phyloP scores from a whole-genome alignment of 2,113 vertebrate genomes.

The Protobothrops mucrosquamatus region DNA sequence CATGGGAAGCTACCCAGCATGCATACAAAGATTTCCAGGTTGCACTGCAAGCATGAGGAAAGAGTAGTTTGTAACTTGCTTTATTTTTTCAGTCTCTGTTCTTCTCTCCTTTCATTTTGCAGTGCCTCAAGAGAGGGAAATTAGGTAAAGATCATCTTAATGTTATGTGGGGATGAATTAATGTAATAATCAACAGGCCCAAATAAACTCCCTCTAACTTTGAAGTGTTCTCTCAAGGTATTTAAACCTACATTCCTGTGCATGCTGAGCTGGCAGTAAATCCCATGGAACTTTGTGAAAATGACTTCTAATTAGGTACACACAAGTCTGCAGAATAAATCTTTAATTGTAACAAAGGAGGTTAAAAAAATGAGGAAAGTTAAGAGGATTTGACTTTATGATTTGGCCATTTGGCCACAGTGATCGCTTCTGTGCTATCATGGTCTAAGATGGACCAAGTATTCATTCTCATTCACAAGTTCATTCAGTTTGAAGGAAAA shows the following conservation, averaged over 20 bases:
- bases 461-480: neutral
- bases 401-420: constrained; percentile 48
- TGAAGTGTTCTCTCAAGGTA: constrained; percentile 37
- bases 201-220: constrained; percentile 20
- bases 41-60: constrained; percentile 27
- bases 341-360: constrained; percentile 50
- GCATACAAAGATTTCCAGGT: constrained; percentile 24
- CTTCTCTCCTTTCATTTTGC: neutral
- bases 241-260: neutral
- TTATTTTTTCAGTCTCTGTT: constrained; percentile 28
- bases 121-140: constrained; percentile 45
- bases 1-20: constrained; percentile 28
- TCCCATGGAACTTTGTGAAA: neutral
- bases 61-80: neutral
- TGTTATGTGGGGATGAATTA: neutral
- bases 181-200: neutral
- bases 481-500: neutral
- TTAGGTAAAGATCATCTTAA: neutral
- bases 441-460: neutral
- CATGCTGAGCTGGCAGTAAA: neutral
- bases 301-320: neutral
- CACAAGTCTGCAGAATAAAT: neutral
- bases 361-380: constrained; percentile 43
- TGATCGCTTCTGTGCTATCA: constrained; percentile 34
- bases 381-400: constrained; percentile 64